Base-by-base conservation (phyloP, 2,797 vertebrate genomes). In the Okamejei kenojei region DNA sequence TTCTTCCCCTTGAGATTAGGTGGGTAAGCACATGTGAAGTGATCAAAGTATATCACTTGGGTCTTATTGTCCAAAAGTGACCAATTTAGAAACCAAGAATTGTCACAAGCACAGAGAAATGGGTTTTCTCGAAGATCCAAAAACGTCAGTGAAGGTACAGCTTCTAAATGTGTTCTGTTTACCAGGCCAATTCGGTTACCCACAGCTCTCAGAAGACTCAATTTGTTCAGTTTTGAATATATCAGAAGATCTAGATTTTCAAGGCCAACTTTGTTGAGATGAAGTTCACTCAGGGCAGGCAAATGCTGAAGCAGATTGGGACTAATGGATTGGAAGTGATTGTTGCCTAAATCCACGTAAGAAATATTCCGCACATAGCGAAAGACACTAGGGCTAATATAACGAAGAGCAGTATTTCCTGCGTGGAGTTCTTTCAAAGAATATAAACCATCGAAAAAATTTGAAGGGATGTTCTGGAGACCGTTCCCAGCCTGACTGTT, bases 371-470 rank as follows among this genome's bases (percentile, higher is more conserved):
- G 96, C 0, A 95, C 96, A 93, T 95, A 58, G 0, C 1, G 94
- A 90, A 97, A 96, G 0, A 77, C 95, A 61, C 94, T 91, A 1
- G 93, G 93, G 63, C 95, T 68, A 58, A 97, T 35, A 0, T 7
- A 71, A 0, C 65, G 0, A 35, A 96, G 86, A 8, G 82, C 94
- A 9, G 71, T 68, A 71, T 95, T 96, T 80, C 95, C 95, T 61
- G 61, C 77, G 7, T 38, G 93, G 11, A 97, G 94, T 2, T 1
- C 23, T 8, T 76, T 38, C 68, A 97, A 94, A 17, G 94, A 95
- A 0, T 73, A 84, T 91, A 97, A 93, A 32, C 96, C 96, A 90
- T 95, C 29, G 74, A 97, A 93, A 81, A 96, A 63, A 94, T 97
- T 97, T 0, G 6, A 7, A 0, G 96, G 96, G 10, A 97, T 58